Base-by-base conservation (phyloP, 2,113 vertebrate species). In the Lota lota region DNA sequence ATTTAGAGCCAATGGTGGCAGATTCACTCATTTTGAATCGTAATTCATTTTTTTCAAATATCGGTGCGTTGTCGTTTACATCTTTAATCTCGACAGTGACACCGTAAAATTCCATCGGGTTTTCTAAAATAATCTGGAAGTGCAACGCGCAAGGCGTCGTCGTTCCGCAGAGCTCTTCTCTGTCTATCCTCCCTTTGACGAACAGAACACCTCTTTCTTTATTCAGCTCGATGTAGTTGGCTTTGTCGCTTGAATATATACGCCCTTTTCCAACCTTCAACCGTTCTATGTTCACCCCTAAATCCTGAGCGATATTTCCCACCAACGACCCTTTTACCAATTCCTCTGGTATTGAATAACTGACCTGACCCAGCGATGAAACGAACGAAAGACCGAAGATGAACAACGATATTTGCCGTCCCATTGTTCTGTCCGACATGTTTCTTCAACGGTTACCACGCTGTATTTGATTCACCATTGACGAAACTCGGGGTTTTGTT, bases 61-160 rank as follows among this genome's bases (percentile, higher is more conserved):
- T 47, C 0, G 93, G 93, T 0, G 86, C 54, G 0, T 94, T 93
- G 63, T 95, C 94, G 54, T 95, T 95, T 57, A 93, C 83, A 72
- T 94, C 93, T 19, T 85, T 61, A 47, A 94, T 88, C 10, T 85
- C 77, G 19, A 94, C 66, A 0, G 76, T 84, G 5, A 94, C 12
- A 0, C 85, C 88, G 72, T 91, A 90, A 40, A 94, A 68, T 66
- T 91, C 83, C n/a, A 94, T 79, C 11, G 92, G 93, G 17, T 91
- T 94, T 69, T 94, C 89, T 24, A 92, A 63, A 11, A 93, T 87
- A 8, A 89, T 77, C 50, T 94, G 89, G 70, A 93, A 89, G n/a
- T 61, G 88, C 63, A 94, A 69, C 6, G 87, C 70, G 65, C 92
- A 93, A 0, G 24, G 84, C 33, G 66, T 47, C 17, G 65, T 85